Evolutionary conservation across 2,888 invertebrate species (phyloP).

Genomic region (Ischnus inquisitorius): DNA sequence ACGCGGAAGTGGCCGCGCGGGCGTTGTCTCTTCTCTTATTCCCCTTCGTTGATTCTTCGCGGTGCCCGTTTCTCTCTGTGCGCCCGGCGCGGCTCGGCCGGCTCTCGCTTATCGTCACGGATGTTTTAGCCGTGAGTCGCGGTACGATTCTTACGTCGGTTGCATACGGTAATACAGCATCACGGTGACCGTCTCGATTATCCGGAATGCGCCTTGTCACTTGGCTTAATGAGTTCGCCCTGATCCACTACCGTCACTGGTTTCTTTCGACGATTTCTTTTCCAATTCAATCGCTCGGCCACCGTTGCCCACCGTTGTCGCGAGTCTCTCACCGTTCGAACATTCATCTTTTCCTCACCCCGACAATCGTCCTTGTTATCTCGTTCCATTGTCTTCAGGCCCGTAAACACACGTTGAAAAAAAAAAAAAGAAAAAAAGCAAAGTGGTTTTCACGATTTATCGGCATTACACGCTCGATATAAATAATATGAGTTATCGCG

Average conservation of each 20-base stretch:
- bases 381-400: not conserved
- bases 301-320: not conserved
- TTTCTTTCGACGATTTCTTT: slow-evolving; percentile 1
- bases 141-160: slow-evolving; percentile 36
- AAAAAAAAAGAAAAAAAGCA: not conserved
- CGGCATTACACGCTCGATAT: not conserved
- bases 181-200: slow-evolving; percentile 69
- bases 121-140: slow-evolving; percentile 42
- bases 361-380: not conserved
- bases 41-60: slow-evolving; percentile 28
- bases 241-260: slow-evolving; percentile 10
- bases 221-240: slow-evolving; percentile 76
- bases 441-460: not conserved
- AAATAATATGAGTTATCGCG: no score
- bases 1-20: slow-evolving; percentile 42
- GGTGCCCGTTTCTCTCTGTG: slow-evolving; percentile 16
- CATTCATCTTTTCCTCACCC: not conserved
- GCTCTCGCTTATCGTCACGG: slow-evolving; percentile 53
- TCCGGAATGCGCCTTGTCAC: slow-evolving; percentile 78
- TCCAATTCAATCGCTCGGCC: slow-evolving; percentile 15
- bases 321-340: not conserved
- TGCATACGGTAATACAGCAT: slow-evolving; percentile 31
- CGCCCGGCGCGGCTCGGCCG: not conserved
- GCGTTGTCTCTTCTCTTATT: slow-evolving; percentile 28
- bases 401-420: not conserved